phyloP scores from a whole-genome alignment of 2,113 vertebrate genomes.

The Orientallactaga bullata region DNA sequence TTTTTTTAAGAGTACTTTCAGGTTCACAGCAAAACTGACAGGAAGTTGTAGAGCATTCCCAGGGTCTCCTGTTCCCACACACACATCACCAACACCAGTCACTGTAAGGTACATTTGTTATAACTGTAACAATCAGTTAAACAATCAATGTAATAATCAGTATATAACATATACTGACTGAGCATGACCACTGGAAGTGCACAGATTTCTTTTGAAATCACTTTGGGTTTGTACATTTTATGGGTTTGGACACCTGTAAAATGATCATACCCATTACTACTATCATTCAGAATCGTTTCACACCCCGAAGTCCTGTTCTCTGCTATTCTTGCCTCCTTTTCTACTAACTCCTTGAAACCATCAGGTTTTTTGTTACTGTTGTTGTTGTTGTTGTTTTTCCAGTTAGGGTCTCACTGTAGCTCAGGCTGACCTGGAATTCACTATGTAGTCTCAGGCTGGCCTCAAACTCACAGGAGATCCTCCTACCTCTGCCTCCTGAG shows the following conservation, averaged over 20 bases:
- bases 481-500: no score
- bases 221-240: background rate
- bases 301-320: background rate
- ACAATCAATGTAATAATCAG: no score
- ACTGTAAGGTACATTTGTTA: background rate
- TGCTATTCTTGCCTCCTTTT: background rate
- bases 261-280: no score
- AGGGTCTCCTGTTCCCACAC: background rate
- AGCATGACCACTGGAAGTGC: background rate
- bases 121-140: no score
- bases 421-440: no score
- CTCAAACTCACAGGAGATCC: no score
- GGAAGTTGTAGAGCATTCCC: background rate
- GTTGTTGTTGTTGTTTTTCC: no score
- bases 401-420: no score
- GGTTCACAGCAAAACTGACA: background rate
- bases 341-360: background rate
- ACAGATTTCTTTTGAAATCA: background rate
- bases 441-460: no score
- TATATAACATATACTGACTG: background rate
- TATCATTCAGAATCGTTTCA: background rate
- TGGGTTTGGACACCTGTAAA: background rate
- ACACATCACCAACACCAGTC: background rate
- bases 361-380: no score
- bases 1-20: conserved; percentile 23